Conservation (phyloP, 2,113 vertebrate genomes). For the Gracilinanus agilis region DNA sequence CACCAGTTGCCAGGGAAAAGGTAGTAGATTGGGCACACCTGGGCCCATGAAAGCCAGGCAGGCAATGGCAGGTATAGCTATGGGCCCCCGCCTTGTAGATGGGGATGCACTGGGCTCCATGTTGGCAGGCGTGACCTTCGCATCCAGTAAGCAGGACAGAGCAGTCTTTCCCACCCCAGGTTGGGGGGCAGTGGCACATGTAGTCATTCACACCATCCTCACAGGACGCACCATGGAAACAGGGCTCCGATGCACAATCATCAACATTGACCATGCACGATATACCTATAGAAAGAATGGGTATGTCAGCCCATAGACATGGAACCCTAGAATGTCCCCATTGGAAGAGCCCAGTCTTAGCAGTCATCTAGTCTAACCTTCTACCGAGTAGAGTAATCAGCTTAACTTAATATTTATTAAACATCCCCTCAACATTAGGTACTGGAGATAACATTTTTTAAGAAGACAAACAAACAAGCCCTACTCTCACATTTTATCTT, state of each 20-base stretch:
- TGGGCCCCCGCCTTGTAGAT: constrained; percentile 86
- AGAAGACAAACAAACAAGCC: background rate
- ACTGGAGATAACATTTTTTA: background rate
- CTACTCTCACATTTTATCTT: background rate
- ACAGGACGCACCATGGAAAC: constrained; percentile 92
- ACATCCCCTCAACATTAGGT: background rate
- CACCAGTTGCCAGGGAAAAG: constrained; percentile 88
- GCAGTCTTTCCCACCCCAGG: constrained; percentile 94
- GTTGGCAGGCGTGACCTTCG: constrained; percentile 88
- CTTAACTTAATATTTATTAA: background rate
- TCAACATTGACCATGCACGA: constrained; percentile 92
- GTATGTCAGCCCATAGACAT: constrained; percentile 48
- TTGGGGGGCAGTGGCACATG: constrained; percentile 87
- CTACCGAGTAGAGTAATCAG: background rate
- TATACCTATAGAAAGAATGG: constrained; percentile 84
- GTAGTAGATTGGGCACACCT: constrained; percentile 91
- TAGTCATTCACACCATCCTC: constrained; percentile 90
- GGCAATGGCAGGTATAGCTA: constrained; percentile 89
- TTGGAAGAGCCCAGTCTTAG: background rate
- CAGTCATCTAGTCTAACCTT: background rate
- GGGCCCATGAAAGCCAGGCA: constrained; percentile 88
- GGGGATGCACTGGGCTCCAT: constrained; percentile 88
- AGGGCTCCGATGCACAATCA: constrained; percentile 93
- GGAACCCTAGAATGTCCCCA: background rate
- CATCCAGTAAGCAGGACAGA: constrained; percentile 90